Evolutionary conservation across 2,797 vertebrate species (phyloP).

Genomic region (Megaceryle alcyon): DNA sequence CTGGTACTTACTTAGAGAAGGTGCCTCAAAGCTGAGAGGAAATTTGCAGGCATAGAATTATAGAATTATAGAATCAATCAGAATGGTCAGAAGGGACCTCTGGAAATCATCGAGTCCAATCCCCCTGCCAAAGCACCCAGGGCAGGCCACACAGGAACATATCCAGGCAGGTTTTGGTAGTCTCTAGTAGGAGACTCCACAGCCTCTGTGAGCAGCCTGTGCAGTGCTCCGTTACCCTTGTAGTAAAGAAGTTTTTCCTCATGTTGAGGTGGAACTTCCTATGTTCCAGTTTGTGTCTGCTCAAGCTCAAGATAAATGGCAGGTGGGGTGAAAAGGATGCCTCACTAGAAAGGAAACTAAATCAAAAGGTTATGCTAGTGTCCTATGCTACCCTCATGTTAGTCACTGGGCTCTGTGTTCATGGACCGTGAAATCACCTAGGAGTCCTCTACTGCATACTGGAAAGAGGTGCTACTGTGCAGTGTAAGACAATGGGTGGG

Average conservation of each 20-base stretch:
- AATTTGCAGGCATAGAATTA: neutral
- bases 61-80: neutral
- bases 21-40: neutral
- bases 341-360: neutral
- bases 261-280: too few relatives aligned
- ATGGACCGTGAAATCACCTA: neutral
- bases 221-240: too few relatives aligned
- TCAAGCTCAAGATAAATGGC: neutral
- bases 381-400: neutral
- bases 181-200: too few relatives aligned
- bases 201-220: too few relatives aligned
- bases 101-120: too few relatives aligned
- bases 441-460: neutral
- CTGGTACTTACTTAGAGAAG: neutral
- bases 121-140: too few relatives aligned
- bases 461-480: neutral
- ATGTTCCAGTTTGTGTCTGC: too few relatives aligned
- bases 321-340: neutral
- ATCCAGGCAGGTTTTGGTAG: too few relatives aligned
- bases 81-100: too few relatives aligned
- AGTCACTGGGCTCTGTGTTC: neutral
- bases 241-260: too few relatives aligned
- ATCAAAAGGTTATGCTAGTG: neutral
- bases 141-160: too few relatives aligned
- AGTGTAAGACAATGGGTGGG: neutral